These are phyloP conservation scores for Montifringilla adamsi DNA, from an alignment of 2,113 vertebrate species.

Conservation along the genomic window DNA sequence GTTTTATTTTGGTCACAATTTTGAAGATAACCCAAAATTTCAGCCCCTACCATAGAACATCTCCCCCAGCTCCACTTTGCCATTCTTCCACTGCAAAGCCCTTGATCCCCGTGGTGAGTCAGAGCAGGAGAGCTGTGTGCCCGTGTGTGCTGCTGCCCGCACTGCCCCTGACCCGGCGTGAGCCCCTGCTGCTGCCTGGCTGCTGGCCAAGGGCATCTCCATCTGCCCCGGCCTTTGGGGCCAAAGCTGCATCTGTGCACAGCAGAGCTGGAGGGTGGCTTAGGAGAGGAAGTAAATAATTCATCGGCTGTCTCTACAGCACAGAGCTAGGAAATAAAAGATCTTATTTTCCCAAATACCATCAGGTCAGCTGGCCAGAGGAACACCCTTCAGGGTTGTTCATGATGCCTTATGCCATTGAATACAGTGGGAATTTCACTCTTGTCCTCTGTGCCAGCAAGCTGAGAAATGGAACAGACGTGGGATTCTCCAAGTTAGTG, in stretches of 20 bases:
- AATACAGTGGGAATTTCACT: not conserved
- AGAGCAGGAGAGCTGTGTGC: not conserved
- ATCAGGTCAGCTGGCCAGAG: not conserved
- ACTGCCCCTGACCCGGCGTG: not conserved
- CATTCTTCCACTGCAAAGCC: not conserved
- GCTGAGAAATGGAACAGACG: not conserved
- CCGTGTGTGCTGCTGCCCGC: rapidly evolving
- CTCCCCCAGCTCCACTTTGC: not conserved
- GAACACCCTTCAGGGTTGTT: not conserved
- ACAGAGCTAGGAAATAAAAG: not conserved
- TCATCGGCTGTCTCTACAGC: not conserved
- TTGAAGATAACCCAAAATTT: not conserved
- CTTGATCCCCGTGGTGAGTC: not conserved
- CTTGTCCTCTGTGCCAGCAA: not conserved
- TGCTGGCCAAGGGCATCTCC: not conserved
- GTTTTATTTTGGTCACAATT: not conserved
- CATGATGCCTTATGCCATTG: not conserved
- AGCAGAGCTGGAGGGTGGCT: not conserved
- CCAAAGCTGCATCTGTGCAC: not conserved
- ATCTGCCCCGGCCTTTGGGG: not conserved
- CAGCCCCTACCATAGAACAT: not conserved
- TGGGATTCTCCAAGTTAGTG: not conserved
- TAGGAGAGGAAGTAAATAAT: not conserved
- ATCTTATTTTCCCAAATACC: not conserved
- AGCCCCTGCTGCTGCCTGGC: not conserved